Percentiles rank a stretch among this genome's conserved stretches.
phyloP scores from a whole-genome alignment of 2,888 invertebrate species.

The Limnephilus rhombicus region DNA sequence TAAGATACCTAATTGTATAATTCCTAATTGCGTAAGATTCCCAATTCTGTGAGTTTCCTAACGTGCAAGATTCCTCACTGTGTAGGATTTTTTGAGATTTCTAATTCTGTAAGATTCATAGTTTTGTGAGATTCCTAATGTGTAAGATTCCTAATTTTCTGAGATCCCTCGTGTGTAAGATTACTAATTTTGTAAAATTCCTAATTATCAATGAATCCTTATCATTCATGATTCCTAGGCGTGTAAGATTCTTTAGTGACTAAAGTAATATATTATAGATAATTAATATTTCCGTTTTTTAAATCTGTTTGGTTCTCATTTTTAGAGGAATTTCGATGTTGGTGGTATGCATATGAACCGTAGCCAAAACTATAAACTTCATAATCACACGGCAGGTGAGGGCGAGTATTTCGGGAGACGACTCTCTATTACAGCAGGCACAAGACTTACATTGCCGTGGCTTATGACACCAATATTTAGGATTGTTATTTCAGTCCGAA shows the following conservation, averaged over 20 bases:
- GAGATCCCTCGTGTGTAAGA: no score
- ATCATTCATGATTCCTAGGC: not conserved
- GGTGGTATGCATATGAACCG: constrained; percentile 12
- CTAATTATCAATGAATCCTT: not conserved
- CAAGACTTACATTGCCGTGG: not conserved
- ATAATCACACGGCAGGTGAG: constrained; percentile 26
- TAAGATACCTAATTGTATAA: no score
- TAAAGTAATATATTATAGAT: not conserved
- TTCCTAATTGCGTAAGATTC: no score
- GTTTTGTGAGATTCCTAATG: not conserved
- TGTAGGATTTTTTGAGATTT: not conserved
- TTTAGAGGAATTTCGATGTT: not conserved
- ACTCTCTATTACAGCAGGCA: not conserved
- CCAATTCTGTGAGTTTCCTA: no score
- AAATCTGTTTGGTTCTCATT: not conserved
- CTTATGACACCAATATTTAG: constrained; percentile 12
- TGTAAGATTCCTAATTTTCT: not conserved
- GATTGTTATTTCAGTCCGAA: constrained; percentile 14
- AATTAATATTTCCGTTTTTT: not conserved
- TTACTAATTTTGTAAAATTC: not conserved
- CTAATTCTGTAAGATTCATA: no score
- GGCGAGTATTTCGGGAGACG: constrained; percentile 6
- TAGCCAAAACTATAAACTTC: constrained; percentile 12
- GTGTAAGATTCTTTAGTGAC: not conserved
- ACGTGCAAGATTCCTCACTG: not conserved